These are phyloP conservation scores for Prionailurus bengalensis DNA, from an alignment of 2,113 vertebrate genomes.

Conservation along the genomic window DNA sequence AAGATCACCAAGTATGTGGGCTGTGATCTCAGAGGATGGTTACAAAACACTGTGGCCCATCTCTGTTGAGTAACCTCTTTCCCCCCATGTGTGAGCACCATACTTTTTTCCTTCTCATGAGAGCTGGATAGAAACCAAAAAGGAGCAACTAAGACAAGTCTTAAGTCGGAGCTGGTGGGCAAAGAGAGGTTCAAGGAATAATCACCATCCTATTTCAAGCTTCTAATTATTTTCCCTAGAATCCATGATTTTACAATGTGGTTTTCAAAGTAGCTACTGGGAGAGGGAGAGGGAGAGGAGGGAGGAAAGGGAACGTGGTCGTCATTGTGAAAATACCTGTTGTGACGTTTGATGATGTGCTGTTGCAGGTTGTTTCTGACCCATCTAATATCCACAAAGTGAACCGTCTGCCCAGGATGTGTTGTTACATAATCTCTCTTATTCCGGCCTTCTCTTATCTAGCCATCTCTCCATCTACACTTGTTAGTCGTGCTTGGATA, in stretches of 20 bases:
- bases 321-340: not conserved
- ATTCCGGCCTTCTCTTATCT: not conserved
- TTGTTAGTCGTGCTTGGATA: not conserved
- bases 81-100: rapidly evolving
- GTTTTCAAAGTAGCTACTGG: not conserved
- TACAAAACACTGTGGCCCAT: no score
- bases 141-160: not conserved
- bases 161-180: not conserved
- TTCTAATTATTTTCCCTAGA: not conserved
- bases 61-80: not conserved
- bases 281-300: not conserved
- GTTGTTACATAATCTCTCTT: not conserved
- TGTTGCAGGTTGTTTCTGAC: not conserved
- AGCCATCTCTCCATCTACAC: not conserved
- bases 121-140: not conserved
- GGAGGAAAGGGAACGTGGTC: not conserved
- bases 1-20: not conserved
- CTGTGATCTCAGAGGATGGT: not conserved
- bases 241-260: not conserved
- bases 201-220: not conserved
- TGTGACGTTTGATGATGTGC: not conserved
- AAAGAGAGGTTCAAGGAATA: not conserved
- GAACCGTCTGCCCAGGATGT: not conserved
- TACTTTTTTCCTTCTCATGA: not conserved
- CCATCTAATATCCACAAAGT: not conserved